Evolutionary conservation across 2,113 vertebrate genomes (phyloP), one percentile per base, ranked within the genome.

Genomic region (Excalfactoria chinensis): DNA sequence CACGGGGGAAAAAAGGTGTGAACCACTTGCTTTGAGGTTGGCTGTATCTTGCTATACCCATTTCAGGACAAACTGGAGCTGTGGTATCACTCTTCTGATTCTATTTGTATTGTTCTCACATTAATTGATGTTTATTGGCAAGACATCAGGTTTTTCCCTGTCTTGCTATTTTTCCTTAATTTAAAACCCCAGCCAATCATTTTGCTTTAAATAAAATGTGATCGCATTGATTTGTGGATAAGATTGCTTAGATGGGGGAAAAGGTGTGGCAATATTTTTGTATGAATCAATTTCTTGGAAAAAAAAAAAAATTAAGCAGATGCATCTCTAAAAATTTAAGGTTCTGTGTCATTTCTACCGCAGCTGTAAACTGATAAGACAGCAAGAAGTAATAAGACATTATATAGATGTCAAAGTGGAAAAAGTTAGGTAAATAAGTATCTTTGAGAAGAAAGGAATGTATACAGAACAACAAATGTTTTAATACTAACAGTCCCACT

Each of bases 191-290:
- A 84, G 30, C 32, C 6, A 84, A 73, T 93, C 19, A 76, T 92
- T 95, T 90, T 91, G 26, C 37, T 93, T 80, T 63, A 83, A 89
- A 93, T 55, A 89, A 88, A 90, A 89, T 82, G 41, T 60, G 84
- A n/a, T 79, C 41, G 37, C 32, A 67, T 92, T 90, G 84, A 82
- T 84, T 82, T 90, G 41, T 63, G 63, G 25, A 17, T 87, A 66
- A 88, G 58, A 70, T 69, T 88, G 55, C 41, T 56, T 85, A 51
- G 68, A 70, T 41, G 8, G 12, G 37, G 7, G 4, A 1, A 82
- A 77, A 83, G 17, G 17, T 32, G 41, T 34, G 21, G 63, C 84
- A 25, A 35, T 79, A 69, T 89, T 94, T 94, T 40, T 55, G 74
- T 59, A 55, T 75, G 7, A 89, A 90, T 82, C 84, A 76, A 79